Base-by-base conservation (phyloP, 2,797 vertebrate genomes). In the Diglossa cyanea region DNA sequence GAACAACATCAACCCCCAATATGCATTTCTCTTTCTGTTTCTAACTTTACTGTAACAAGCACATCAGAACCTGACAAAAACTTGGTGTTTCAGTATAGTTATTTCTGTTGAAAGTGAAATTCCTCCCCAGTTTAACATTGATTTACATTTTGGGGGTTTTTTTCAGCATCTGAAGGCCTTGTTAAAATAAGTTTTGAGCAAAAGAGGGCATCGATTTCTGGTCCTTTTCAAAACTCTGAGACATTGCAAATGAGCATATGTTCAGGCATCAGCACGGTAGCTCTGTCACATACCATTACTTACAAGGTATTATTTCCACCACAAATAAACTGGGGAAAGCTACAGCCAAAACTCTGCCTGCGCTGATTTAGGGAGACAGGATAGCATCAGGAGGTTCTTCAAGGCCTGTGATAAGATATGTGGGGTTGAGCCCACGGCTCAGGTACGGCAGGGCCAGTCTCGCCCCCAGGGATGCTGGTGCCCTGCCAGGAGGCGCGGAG, bases 391-490 rank as follows among this genome's bases (percentile, higher is more conserved):
- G 66, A 78, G 24, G 48, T 51, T 62, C 33, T 35, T 25, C 19
- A 19, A 55, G 28, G 48, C 63, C 55, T 15, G 8, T 18, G 31
- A 11, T 24, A 60, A 80, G 25, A 35, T 0, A 6, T 0, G 40
- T 3, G 48, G 65, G 40, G 55, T 45, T 19, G 71, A 80, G 67
- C 20, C 42, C 3, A 2, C 10, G 44, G 71, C 35, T 70, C 75
- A 28, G 73, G 17, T 9, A 31, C 35, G 1, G 6, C 58, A 11
- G 60, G 51, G 65, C 33, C 77, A 39, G 35, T 2, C 42, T 45
- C 0, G 0, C 77, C 23, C 1, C 23, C 33, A 2, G 17, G 25
- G 35, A 35, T 15, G 40, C 61, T 2, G 1, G 13, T 9, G 21
- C 44, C 57, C 33, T 24, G 44, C 40, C 67, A 5, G 25, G 11